phyloP scores from a whole-genome alignment of 1,140 invertebrate species.

The Sycophila sp. region DNA sequence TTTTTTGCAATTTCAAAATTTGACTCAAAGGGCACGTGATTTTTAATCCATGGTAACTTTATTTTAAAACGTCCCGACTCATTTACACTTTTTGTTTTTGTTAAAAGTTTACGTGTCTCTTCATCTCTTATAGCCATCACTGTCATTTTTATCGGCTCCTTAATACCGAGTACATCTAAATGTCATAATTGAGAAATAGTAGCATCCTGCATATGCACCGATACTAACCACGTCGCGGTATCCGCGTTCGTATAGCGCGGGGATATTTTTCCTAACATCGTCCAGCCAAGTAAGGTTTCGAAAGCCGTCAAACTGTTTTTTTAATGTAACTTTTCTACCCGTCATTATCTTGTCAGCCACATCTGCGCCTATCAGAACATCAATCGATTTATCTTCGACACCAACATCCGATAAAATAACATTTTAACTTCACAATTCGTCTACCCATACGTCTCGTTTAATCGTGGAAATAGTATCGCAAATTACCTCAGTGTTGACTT shows the following conservation, averaged over 20 bases:
- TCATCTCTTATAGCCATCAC: neutral
- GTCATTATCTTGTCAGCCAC: slow-evolving; percentile 9
- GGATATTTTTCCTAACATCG: neutral
- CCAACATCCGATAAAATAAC: slow-evolving; percentile 18
- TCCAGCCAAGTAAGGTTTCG: slow-evolving; percentile 1
- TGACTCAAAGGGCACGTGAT: slow-evolving; percentile 28
- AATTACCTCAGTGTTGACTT: slow-evolving; percentile 10
- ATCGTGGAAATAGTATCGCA: slow-evolving; percentile 24
- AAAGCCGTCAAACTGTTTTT: neutral
- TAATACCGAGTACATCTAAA: slow-evolving; percentile 55
- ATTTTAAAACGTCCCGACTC: neutral
- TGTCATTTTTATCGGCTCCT: slow-evolving; percentile 48
- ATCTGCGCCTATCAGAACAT: slow-evolving; percentile 20
- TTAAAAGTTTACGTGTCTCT: neutral
- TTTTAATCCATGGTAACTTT: slow-evolving; percentile 8
- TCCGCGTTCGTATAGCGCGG: too few relatives aligned
- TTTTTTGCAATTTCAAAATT: neutral
- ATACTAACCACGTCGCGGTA: neutral
- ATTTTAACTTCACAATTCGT: slow-evolving; percentile 8
- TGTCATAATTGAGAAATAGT: slow-evolving; percentile 51
- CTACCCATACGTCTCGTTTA: too few relatives aligned
- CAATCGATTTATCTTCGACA: neutral
- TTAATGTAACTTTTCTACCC: too few relatives aligned
- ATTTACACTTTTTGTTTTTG: neutral
- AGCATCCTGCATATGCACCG: neutral